A percentile compares a stretch with the other conserved stretches of the same genome.
Conservation (phyloP, 2,797 vertebrate genomes). For the Carcharodon carcharias region DNA sequence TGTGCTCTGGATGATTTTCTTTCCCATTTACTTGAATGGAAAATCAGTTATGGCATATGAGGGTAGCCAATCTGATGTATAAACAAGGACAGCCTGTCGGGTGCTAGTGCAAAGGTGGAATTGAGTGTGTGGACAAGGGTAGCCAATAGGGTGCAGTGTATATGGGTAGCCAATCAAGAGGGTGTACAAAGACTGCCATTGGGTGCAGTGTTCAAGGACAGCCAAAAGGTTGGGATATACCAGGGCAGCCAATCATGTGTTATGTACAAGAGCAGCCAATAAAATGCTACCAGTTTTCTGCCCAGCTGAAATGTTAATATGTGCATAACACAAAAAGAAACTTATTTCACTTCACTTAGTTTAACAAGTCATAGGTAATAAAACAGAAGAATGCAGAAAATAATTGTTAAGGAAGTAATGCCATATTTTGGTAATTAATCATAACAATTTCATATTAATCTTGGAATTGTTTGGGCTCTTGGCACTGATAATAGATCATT, state of each 20-base stretch:
- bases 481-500: background rate
- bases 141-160: background rate
- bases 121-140: too few species aligned
- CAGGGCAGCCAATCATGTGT: background rate
- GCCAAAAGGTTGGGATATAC: background rate
- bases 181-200: background rate
- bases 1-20: background rate
- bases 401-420: background rate
- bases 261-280: background rate
- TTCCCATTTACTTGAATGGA: background rate
- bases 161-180: too few species aligned
- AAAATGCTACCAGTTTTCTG: background rate
- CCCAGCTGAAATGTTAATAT: background rate
- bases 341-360: background rate
- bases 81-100: too few species aligned
- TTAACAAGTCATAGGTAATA: background rate
- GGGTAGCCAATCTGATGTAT: background rate
- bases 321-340: background rate
- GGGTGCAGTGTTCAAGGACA: background rate
- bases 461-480: constrained; percentile 7
- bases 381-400: background rate
- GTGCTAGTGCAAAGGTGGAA: too few species aligned
- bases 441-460: background rate
- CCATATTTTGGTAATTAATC: background rate
- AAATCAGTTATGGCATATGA: background rate